Evolutionary conservation across 2,888 invertebrate genomes (phyloP), one percentile per base, ranked within the genome.

Genomic region (Dicycla oo): DNA sequence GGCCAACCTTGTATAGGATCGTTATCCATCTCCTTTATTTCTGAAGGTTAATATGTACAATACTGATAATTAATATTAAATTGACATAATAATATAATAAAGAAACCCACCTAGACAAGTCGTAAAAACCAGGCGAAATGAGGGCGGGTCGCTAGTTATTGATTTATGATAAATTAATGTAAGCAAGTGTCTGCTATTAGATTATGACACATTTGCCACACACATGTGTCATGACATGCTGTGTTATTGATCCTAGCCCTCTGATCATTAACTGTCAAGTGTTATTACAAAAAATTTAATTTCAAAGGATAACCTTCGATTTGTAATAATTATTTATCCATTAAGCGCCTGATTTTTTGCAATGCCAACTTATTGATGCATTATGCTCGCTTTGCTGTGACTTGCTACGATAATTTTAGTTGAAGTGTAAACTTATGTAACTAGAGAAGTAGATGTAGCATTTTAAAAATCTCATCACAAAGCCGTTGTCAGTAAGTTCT

Each of bases 161-260:
- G 40, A 49, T 61, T 40, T 61, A 47, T 45, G 38, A 60, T 65
- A 49, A 30, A 30, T 61, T 11, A 43, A 56, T 61, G 18, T 64
- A 43, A 47, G 38, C 66, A 63, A 51, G 77, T 76, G 58, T 43
- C 61, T 3, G 34, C 49, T 54, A 63, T 60, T 76, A 5, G 70
- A 67, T 54, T 40, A 20, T 67, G 26, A 67, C n/a, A 66, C 43
- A 66, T 69, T 64, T 63, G 81, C n/a, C n/a, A n/a, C n/a, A n/a
- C n/a, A n/a, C n/a, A n/a, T n/a, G n/a, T n/a, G n/a, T n/a, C n/a
- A n/a, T n/a, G n/a, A n/a, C n/a, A n/a, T n/a, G n/a, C 56, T 20
- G 18, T 47, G 30, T 77, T 57, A 64, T 60, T 60, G 60, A 57
- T 53, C 11, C 11, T 20, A 26, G 68, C 47, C 26, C 68, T 40